phyloP scores from a whole-genome alignment of 2,797 vertebrate species.

The Euphonia xanthogaster region DNA sequence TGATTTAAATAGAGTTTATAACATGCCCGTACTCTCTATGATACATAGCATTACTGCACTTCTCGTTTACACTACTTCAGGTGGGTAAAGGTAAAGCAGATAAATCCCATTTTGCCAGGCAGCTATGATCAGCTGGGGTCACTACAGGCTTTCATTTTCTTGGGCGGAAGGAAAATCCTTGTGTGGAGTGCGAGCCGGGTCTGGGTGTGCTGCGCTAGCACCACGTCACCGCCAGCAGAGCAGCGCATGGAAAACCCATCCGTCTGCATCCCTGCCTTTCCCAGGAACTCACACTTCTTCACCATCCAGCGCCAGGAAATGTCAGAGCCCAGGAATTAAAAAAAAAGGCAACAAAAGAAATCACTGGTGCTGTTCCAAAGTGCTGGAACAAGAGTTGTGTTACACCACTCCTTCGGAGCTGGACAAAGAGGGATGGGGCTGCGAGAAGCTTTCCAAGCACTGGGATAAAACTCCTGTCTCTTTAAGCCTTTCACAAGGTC shows the following conservation, averaged over 20 bases:
- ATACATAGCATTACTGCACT: fast-evolving
- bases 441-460: neutral
- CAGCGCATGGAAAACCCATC: neutral
- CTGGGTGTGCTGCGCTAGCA: fast-evolving
- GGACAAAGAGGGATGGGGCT: neutral
- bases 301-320: fast-evolving
- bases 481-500: neutral
- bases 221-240: fast-evolving
- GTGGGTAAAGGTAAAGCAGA: neutral
- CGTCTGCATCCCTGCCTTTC: neutral
- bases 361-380: neutral
- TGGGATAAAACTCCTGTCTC: neutral
- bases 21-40: neutral
- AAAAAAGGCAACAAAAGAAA: neutral
- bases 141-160: neutral
- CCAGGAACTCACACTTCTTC: neutral
- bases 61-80: neutral
- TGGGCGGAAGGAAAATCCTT: neutral
- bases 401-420: fast-evolving
- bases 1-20: neutral
- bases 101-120: neutral
- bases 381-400: neutral
- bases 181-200: fast-evolving
- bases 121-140: neutral
- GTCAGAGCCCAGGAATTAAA: neutral